phyloP scores from a whole-genome alignment of 2,113 vertebrate species.

The Casuarius casuarius region DNA sequence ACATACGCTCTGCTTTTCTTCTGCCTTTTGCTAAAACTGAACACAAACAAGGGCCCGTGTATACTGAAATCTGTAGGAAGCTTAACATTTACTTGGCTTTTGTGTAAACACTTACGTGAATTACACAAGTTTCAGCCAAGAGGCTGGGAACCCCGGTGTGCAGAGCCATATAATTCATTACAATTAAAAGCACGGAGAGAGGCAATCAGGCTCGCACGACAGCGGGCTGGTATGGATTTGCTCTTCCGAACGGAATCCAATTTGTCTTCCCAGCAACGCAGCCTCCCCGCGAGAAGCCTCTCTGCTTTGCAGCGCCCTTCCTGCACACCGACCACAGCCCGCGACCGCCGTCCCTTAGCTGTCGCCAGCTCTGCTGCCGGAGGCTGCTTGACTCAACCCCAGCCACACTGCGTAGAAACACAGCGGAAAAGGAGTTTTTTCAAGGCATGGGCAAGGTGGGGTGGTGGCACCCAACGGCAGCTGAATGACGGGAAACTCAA shows the following conservation, averaged over 20 bases:
- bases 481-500: neutral
- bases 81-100: constrained; percentile 67
- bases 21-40: neutral
- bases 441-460: too few species aligned
- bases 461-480: neutral
- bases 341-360: neutral
- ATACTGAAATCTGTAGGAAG: constrained; percentile 37
- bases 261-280: neutral
- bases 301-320: neutral
- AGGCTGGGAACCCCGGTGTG: neutral
- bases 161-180: constrained; percentile 37
- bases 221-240: neutral
- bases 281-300: neutral
- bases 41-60: constrained; percentile 7
- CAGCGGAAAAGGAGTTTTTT: neutral
- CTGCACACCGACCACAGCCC: neutral
- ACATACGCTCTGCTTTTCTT: neutral
- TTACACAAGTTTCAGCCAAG: constrained; percentile 55
- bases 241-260: constrained; percentile 19
- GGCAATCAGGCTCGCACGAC: constrained; percentile 8
- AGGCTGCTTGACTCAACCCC: neutral
- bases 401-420: neutral
- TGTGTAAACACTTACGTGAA: constrained; percentile 62
- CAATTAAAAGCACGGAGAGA: constrained; percentile 58
- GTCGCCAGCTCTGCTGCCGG: neutral